Percentiles rank a stretch among this genome's conserved stretches.
Conservation (phyloP, 2,797 vertebrate genomes). For the Premnoplex brunnescens region DNA sequence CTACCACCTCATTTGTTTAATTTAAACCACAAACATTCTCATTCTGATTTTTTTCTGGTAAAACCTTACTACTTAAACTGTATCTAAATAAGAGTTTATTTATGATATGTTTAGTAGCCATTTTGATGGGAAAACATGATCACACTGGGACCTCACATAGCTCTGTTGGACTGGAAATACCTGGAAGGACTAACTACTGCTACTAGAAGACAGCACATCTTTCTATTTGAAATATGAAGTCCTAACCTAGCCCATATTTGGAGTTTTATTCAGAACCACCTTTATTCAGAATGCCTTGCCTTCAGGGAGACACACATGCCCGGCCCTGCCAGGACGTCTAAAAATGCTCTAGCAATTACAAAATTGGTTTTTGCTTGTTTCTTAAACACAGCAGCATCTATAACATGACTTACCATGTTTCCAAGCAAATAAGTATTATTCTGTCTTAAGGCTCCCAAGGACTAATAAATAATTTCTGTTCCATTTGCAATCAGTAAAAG, state of each 20-base stretch:
- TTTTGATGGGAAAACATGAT: neutral
- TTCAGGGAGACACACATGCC: accelerated
- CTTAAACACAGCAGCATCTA: neutral
- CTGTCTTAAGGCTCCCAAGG: neutral
- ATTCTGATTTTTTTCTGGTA: neutral
- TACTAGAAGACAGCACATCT: neutral
- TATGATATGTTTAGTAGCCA: neutral
- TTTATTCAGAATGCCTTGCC: neutral
- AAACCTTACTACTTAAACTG: neutral
- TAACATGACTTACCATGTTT: neutral
- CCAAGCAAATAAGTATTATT: neutral
- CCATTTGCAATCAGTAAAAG: neutral
- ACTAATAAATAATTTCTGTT: slow-evolving; percentile 28
- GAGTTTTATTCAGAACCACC: neutral
- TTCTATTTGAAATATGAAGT: neutral
- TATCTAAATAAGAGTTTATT: neutral
- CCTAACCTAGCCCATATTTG: too few relatives aligned
- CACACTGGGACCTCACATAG: accelerated
- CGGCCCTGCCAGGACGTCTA: neutral
- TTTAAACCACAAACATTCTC: neutral
- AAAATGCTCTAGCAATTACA: neutral
- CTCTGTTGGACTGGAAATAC: neutral
- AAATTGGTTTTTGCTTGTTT: neutral
- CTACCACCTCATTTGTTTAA: neutral
- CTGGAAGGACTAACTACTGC: neutral